Percentiles rank a stretch among this genome's conserved stretches.
Evolutionary conservation across 2,888 invertebrate genomes (phyloP).

Genomic region (Ichneumon xanthorius): DNA sequence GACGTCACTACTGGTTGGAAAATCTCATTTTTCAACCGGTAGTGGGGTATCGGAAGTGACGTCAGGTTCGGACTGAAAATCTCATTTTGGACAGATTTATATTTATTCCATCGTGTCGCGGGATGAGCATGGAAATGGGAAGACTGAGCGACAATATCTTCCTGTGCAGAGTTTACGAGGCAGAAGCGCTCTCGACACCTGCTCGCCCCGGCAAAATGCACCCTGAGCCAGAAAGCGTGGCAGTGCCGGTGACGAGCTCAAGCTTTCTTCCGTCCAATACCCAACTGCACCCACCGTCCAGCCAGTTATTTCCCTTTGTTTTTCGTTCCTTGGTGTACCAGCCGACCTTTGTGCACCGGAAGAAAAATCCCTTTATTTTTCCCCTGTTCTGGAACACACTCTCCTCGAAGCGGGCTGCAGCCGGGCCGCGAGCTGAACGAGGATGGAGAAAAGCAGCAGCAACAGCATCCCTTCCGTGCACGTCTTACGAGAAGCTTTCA

Average conservation of each 20-base stretch:
- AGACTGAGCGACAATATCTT: conserved; percentile 32
- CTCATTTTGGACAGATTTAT: conserved; percentile 28
- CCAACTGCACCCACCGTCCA: background rate
- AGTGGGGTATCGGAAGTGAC: background rate
- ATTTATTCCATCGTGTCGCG: conserved; percentile 42
- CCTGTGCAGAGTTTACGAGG: conserved; percentile 60
- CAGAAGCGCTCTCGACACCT: conserved; percentile 54
- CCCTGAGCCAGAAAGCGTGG: conserved; percentile 8
- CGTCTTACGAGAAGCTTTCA: conserved; percentile 65
- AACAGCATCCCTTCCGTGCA: conserved; percentile 54
- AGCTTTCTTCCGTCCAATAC: conserved; percentile 15
- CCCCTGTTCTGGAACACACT: conserved; percentile 50
- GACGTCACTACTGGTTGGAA: background rate
- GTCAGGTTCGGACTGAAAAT: background rate
- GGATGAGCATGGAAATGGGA: conserved; percentile 34
- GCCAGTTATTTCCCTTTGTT: conserved; percentile 17
- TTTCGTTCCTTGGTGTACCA: conserved; percentile 19
- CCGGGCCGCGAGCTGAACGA: conserved; percentile 10
- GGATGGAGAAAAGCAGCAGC: conserved; percentile 23
- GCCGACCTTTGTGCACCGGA: conserved; percentile 8
- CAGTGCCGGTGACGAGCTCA: background rate
- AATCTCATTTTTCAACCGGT: background rate
- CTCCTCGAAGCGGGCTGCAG: conserved; percentile 35
- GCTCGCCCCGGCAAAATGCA: conserved; percentile 37
- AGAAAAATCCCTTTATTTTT: conserved; percentile 62